A percentile compares a stretch with the other conserved stretches of the same genome.
Evolutionary conservation across 2,888 invertebrate genomes (phyloP).

Genomic region (Liopterus haemorrhoidalis): DNA sequence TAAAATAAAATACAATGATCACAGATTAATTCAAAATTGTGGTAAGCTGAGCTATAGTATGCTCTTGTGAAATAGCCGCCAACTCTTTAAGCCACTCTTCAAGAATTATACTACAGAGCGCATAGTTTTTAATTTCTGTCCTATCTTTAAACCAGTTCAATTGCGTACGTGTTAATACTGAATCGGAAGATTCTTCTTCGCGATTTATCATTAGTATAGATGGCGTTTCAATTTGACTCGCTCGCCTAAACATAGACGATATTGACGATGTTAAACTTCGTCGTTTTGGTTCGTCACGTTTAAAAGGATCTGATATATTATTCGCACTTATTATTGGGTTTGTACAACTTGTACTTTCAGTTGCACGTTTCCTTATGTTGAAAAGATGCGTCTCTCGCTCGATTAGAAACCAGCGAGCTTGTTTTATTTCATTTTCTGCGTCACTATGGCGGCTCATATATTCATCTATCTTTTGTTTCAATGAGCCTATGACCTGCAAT

Average conservation of each 20-base stretch:
- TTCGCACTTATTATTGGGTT: conserved; percentile 22
- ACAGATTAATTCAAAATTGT: conserved; percentile 40
- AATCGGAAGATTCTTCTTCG: conserved; percentile 19
- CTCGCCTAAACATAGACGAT: conserved; percentile 67
- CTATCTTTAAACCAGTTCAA: conserved; percentile 19
- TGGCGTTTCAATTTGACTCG: conserved; percentile 42
- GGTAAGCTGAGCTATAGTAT: conserved; percentile 63
- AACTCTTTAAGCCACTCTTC: conserved; percentile 96
- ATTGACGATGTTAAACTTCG: conserved; percentile 70
- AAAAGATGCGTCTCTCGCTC: conserved; percentile 72
- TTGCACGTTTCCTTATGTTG: conserved; percentile 59
- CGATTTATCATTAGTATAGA: conserved; percentile 23
- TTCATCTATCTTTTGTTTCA: conserved; percentile 84
- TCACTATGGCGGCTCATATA: conserved; percentile 58
- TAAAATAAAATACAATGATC: not conserved
- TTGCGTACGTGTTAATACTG: conserved; percentile 10
- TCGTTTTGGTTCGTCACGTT: conserved; percentile 63
- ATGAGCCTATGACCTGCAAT: conserved; percentile 63
- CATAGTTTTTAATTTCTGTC: conserved; percentile 53
- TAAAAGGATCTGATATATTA: conserved; percentile 48
- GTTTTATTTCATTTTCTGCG: conserved; percentile 60
- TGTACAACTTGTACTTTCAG: conserved; percentile 41
- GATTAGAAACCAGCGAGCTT: conserved; percentile 72
- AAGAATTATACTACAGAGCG: conserved; percentile 78
- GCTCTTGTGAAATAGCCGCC: conserved; percentile 90